Percentiles rank a stretch among this genome's conserved stretches.
Evolutionary conservation across 1,140 invertebrate species (phyloP).

Genomic region (Drosophila pachea): DNA sequence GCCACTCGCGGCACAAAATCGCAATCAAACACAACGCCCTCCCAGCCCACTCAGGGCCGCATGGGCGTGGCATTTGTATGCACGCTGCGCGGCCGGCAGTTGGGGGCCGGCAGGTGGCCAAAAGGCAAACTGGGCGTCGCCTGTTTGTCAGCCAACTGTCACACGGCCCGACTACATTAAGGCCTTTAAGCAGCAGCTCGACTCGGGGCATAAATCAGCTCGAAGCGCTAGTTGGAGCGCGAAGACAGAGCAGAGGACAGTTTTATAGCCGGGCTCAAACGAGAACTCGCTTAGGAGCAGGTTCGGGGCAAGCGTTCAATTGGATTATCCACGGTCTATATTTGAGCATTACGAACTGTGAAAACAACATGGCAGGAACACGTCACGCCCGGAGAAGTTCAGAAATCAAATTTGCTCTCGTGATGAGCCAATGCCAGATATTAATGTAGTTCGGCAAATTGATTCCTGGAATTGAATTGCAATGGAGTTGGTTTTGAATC

Average conservation of each 20-base stretch:
- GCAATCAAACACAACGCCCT: constrained; percentile 60
- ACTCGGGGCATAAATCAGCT: not conserved
- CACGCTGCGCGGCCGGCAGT: not conserved
- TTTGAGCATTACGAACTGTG: no score
- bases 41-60: not conserved
- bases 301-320: no score
- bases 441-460: constrained; percentile 1
- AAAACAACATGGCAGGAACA: no score
- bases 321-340: no score
- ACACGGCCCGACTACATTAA: not conserved
- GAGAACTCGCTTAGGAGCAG: no score
- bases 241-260: not conserved
- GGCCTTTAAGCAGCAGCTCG: not conserved
- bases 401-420: not conserved
- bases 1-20: constrained; percentile 35
- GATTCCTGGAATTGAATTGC: constrained; percentile 10
- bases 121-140: constrained; percentile 13
- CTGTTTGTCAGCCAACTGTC: constrained; percentile 18
- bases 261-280: no score
- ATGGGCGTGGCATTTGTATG: constrained; percentile 42
- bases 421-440: not conserved
- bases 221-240: not conserved
- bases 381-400: no score
- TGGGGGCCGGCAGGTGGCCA: constrained; percentile 9
- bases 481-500: not conserved